Evolutionary conservation across 2,113 vertebrate species (phyloP).

Genomic region (Lathamus discolor): DNA sequence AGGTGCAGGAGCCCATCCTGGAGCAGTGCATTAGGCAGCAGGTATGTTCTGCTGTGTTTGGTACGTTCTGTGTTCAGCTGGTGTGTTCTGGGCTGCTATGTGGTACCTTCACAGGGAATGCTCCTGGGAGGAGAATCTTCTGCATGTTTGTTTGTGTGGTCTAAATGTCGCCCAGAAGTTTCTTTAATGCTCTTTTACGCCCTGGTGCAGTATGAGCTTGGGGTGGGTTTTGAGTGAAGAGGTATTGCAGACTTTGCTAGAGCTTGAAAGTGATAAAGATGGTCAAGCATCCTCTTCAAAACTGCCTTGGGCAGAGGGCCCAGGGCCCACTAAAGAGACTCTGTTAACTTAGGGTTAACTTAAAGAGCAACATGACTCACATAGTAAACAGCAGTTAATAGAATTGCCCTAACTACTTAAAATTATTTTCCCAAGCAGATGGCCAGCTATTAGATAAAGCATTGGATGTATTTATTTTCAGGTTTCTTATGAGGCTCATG

Average conservation of each 20-base stretch:
- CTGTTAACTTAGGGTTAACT: constrained; percentile 15
- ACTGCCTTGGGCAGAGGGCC: neutral
- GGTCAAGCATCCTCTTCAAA: neutral
- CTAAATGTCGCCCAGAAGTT: neutral
- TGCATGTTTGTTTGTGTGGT: rapidly evolving
- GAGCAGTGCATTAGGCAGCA: rapidly evolving
- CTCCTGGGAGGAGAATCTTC: neutral
- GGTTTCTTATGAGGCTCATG: neutral
- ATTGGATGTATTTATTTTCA: constrained; percentile 36
- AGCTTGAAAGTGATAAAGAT: neutral
- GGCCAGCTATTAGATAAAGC: constrained; percentile 48
- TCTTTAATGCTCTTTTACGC: neutral
- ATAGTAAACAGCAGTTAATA: constrained; percentile 35
- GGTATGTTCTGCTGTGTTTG: neutral
- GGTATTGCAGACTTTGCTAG: neutral
- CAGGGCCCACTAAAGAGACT: neutral
- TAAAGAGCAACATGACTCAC: constrained; percentile 26
- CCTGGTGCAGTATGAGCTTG: neutral
- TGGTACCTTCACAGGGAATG: neutral
- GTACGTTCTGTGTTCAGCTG: neutral
- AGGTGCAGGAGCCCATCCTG: neutral
- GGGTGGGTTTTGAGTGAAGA: neutral
- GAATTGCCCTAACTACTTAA: constrained; percentile 40
- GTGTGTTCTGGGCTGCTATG: neutral
- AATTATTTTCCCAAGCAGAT: constrained; percentile 58